phyloP scores from a whole-genome alignment of 2,888 invertebrate genomes.

The Pardosa pseudoannulata region DNA sequence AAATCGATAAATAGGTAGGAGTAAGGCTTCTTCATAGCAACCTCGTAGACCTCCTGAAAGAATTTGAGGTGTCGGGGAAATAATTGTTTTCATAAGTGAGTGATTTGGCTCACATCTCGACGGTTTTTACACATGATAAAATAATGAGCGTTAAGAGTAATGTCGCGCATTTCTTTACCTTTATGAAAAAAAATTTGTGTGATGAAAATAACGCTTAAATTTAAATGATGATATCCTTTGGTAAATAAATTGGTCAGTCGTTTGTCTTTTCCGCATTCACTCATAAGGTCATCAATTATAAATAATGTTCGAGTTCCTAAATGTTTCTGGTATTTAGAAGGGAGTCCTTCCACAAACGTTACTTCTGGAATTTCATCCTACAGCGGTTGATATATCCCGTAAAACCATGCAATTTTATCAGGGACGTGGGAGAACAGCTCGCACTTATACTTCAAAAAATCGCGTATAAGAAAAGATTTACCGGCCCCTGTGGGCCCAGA shows the following conservation, averaged over 20 bases:
- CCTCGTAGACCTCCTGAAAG: constrained; percentile 27
- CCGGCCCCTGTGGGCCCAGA: not conserved
- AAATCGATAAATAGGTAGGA: constrained; percentile 14
- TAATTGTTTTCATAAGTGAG: constrained; percentile 24
- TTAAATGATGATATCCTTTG: constrained; percentile 2
- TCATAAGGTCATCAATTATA: not conserved
- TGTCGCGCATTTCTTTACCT: too few relatives aligned
- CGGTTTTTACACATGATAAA: too few relatives aligned
- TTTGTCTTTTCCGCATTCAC: not conserved
- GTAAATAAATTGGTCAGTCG: not conserved
- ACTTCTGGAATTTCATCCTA: not conserved
- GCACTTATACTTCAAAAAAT: not conserved
- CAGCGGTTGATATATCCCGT: not conserved
- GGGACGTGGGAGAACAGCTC: not conserved
- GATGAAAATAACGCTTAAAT: constrained; percentile 30
- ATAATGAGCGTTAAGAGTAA: too few relatives aligned
- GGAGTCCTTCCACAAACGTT: constrained; percentile 2
- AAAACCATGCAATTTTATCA: constrained; percentile 7
- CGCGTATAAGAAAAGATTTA: not conserved
- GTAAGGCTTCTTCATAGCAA: constrained; percentile 20
- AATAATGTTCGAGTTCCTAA: not conserved
- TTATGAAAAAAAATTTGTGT: constrained; percentile 35
- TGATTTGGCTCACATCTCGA: too few relatives aligned
- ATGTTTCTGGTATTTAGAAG: not conserved
- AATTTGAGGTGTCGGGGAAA: constrained; percentile 11